These are phyloP conservation scores for Leptopilina myrica DNA, from an alignment of 2,888 invertebrate genomes.

Conservation along the genomic window DNA sequence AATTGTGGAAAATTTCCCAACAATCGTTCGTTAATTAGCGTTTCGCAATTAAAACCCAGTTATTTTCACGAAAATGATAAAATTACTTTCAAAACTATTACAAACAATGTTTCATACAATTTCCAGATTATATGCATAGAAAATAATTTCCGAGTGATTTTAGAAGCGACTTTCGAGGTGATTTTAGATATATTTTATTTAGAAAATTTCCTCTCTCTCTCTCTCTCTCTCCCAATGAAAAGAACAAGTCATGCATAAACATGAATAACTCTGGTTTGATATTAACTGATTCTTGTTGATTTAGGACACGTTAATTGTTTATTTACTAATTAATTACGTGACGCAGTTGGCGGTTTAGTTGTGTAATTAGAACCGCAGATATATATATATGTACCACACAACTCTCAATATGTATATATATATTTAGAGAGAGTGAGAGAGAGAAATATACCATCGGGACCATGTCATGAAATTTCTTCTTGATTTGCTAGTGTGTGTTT, in stretches of 20 bases:
- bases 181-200: neutral
- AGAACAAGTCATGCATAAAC: constrained; percentile 12
- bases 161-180: neutral
- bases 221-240: neutral
- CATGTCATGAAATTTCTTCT: constrained; percentile 30
- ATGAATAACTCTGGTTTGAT: constrained; percentile 7
- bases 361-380: constrained; percentile 18
- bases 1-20: too few relatives aligned
- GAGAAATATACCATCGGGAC: neutral
- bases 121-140: too few relatives aligned
- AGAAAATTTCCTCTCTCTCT: neutral
- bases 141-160: neutral
- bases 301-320: constrained; percentile 39
- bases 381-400: too few relatives aligned
- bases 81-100: too few relatives aligned
- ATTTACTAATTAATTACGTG: constrained; percentile 38
- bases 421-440: too few relatives aligned
- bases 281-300: constrained; percentile 23
- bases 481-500: constrained; percentile 23
- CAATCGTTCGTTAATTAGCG: too few relatives aligned
- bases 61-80: too few relatives aligned
- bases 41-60: too few relatives aligned
- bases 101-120: too few relatives aligned
- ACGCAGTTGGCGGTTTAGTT: constrained; percentile 30
- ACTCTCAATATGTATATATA: too few relatives aligned